Percentiles rank a stretch among this genome's conserved stretches.
Evolutionary conservation across 2,888 invertebrate genomes (phyloP).

Genomic region (Gastracanthus pulcherrimus): DNA sequence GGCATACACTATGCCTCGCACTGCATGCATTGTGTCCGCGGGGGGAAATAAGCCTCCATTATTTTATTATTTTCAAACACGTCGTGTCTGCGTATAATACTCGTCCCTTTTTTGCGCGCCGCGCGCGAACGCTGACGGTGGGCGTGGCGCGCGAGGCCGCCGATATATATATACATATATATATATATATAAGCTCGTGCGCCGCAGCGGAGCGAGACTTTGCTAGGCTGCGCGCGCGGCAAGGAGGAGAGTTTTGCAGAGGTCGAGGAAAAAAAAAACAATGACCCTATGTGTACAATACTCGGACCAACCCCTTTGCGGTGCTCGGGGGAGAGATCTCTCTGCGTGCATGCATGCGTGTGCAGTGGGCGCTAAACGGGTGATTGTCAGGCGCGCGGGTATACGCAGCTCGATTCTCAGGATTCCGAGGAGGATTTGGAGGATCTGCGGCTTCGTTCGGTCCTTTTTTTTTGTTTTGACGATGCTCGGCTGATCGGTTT

Average conservation of each 20-base stretch:
- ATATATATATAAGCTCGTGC: background rate
- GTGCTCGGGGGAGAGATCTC: too few relatives aligned
- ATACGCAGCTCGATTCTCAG: background rate
- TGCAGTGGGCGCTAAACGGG: background rate
- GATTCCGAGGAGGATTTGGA: background rate
- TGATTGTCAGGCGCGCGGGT: background rate
- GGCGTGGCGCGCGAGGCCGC: slow-evolving; percentile 69
- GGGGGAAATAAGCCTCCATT: slow-evolving; percentile 66
- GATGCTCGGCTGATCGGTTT: background rate
- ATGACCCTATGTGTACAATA: background rate
- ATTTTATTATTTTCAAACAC: slow-evolving; percentile 76
- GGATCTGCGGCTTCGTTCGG: background rate
- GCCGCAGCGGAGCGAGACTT: too few relatives aligned
- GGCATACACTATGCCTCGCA: slow-evolving; percentile 34
- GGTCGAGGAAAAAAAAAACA: slow-evolving; percentile 61
- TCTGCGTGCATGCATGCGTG: too few relatives aligned
- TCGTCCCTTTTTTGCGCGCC: slow-evolving; percentile 61
- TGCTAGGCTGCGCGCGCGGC: too few relatives aligned
- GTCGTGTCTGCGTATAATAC: slow-evolving; percentile 62
- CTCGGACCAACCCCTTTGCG: slow-evolving; percentile 41
- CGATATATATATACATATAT: background rate
- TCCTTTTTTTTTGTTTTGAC: background rate
- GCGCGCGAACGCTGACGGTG: slow-evolving; percentile 33
- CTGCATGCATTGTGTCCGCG: slow-evolving; percentile 65
- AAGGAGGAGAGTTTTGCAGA: too few relatives aligned